Evolutionary conservation across 2,888 invertebrate genomes (phyloP).

Genomic region (Trichogramma evanescens): DNA sequence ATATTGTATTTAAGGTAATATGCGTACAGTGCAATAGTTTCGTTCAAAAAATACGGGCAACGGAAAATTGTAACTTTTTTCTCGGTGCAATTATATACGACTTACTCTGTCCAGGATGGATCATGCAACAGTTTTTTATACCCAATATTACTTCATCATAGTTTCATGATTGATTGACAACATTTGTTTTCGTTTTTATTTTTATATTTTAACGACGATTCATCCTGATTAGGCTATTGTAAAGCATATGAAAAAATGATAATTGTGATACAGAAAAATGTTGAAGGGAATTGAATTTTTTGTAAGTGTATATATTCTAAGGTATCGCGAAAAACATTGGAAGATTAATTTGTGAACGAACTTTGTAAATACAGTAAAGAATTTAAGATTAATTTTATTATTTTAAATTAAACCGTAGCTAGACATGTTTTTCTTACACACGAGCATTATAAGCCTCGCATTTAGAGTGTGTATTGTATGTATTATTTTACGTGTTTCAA

Average conservation of each 20-base stretch:
- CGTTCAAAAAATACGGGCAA: background rate
- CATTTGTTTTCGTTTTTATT: background rate
- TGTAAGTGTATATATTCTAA: too few species aligned
- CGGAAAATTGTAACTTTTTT: background rate
- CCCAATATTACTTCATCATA: background rate
- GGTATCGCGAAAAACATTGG: too few species aligned
- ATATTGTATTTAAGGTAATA: background rate
- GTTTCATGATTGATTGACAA: background rate
- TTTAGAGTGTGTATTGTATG: conserved; percentile 28
- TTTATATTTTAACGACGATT: conserved; percentile 1
- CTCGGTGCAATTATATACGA: conserved; percentile 7
- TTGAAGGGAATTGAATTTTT: background rate
- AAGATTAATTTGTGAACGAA: too few species aligned
- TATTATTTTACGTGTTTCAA: conserved; percentile 36
- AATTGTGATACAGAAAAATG: conserved; percentile 19
- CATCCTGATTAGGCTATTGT: conserved; percentile 1
- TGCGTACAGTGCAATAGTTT: conserved; percentile 9
- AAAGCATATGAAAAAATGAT: background rate
- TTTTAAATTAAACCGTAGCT: conserved; percentile 14
- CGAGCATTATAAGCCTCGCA: conserved; percentile 28
- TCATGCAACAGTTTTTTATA: background rate
- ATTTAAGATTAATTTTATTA: conserved; percentile 3
- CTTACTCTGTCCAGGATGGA: conserved; percentile 3
- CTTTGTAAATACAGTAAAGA: too few species aligned
- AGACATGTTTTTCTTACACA: conserved; percentile 20